Evolutionary conservation across 2,797 vertebrate genomes (phyloP).

Genomic region (Parambassis ranga): DNA sequence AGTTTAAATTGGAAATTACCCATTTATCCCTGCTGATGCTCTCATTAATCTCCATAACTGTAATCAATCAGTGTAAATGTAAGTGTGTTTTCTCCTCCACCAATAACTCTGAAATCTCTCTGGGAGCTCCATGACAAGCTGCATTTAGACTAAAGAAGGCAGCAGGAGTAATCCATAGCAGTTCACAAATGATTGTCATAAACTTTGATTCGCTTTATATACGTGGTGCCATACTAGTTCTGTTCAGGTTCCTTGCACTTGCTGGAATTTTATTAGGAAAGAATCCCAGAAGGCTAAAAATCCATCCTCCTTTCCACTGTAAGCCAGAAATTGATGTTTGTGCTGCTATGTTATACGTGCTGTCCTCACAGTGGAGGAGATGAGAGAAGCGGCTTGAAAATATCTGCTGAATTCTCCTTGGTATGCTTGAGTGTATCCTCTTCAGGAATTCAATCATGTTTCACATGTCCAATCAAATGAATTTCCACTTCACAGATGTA

Average conservation of each 20-base stretch:
- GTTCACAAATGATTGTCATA: slow-evolving; percentile 50
- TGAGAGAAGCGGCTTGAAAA: slow-evolving; percentile 60
- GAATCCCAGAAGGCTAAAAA: slow-evolving; percentile 65
- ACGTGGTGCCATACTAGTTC: slow-evolving; percentile 15
- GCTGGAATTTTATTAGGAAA: slow-evolving; percentile 59
- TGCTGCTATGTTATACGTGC: slow-evolving; percentile 63
- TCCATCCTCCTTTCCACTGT: slow-evolving; percentile 65
- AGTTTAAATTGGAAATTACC: slow-evolving; percentile 29
- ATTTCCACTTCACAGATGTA: slow-evolving; percentile 17
- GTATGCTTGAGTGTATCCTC: slow-evolving; percentile 50
- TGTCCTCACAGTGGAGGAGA: slow-evolving; percentile 58
- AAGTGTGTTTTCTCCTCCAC: slow-evolving; percentile 7
- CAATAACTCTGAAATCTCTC: slow-evolving; percentile 1
- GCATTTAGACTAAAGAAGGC: slow-evolving; percentile 20
- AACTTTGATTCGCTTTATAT: slow-evolving; percentile 57
- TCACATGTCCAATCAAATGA: slow-evolving; percentile 49
- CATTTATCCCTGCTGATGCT: slow-evolving; percentile 27
- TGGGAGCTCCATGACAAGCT: slow-evolving; percentile 5
- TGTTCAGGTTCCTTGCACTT: slow-evolving; percentile 48
- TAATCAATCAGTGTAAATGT: slow-evolving; percentile 34
- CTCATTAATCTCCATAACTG: slow-evolving; percentile 32
- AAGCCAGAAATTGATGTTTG: slow-evolving; percentile 74
- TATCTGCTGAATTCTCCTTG: slow-evolving; percentile 61
- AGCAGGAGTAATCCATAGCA: slow-evolving; percentile 17
- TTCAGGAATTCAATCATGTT: slow-evolving; percentile 54